Evolutionary conservation across 2,113 vertebrate genomes (phyloP).

Genomic region (Ophthalmolycus amberensis): DNA sequence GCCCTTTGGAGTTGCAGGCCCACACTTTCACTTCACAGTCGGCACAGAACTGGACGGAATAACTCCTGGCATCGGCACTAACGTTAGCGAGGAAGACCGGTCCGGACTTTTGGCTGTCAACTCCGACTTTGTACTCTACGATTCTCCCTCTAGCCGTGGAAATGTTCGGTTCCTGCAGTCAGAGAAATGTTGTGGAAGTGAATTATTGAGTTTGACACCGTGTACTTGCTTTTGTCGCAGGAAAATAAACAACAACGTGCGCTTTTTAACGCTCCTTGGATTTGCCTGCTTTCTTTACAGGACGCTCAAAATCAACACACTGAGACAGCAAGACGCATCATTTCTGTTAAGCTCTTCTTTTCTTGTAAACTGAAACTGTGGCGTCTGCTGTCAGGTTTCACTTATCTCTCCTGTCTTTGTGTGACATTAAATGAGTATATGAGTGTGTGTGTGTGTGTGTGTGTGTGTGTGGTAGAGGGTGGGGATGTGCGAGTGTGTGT

Average conservation of each 20-base stretch:
- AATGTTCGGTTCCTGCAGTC: slow-evolving; percentile 60
- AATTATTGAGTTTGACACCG: background rate
- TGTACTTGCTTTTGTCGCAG: background rate
- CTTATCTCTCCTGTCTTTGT: slow-evolving; percentile 39
- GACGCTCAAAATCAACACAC: background rate
- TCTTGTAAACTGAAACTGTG: slow-evolving; percentile 82
- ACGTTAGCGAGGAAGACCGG: background rate
- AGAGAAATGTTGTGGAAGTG: slow-evolving; percentile 13
- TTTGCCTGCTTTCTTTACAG: background rate
- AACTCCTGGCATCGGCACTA: slow-evolving; percentile 2
- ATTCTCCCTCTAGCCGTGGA: slow-evolving; percentile 77
- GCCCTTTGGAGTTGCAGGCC: slow-evolving; percentile 78
- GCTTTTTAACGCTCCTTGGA: background rate
- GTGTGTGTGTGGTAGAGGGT: slow-evolving; percentile 15
- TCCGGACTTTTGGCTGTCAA: slow-evolving; percentile 13
- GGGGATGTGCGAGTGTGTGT: background rate
- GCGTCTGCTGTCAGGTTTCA: slow-evolving; percentile 70
- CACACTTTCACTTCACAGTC: slow-evolving; percentile 72
- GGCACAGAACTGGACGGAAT: slow-evolving; percentile 32
- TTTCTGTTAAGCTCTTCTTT: slow-evolving; percentile 77
- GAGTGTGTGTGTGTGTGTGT: slow-evolving; percentile 30
- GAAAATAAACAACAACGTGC: background rate
- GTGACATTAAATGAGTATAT: slow-evolving; percentile 23
- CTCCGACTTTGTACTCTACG: slow-evolving; percentile 62
- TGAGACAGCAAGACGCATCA: slow-evolving; percentile 46